Conservation (phyloP, 2,113 vertebrate species). For the Aspiorhynchus laticeps region DNA sequence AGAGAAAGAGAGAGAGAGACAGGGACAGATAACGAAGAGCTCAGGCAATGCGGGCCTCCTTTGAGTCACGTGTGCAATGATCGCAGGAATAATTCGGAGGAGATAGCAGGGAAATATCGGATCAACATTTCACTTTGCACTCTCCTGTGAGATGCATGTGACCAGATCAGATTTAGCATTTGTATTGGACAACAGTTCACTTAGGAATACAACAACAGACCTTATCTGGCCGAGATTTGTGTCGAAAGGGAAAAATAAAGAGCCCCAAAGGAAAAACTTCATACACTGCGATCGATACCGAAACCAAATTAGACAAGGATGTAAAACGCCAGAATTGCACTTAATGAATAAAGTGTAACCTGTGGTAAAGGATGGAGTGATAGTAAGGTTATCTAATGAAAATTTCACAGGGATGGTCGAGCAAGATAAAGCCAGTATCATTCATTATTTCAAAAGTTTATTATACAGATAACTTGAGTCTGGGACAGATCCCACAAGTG, state of each 20-base stretch:
- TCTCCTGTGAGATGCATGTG: background rate
- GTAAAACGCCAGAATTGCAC: background rate
- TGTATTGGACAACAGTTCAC: slow-evolving; percentile 24
- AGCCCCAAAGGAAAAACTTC: slow-evolving; percentile 19
- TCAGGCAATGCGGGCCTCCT: background rate
- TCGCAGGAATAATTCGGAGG: slow-evolving; percentile 24
- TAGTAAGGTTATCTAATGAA: background rate
- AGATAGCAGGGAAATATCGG: slow-evolving; percentile 26
- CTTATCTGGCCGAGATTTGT: slow-evolving; percentile 8
- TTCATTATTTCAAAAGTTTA: background rate
- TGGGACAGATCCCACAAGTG: background rate
- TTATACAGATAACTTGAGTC: background rate
- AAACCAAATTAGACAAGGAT: slow-evolving; percentile 6
- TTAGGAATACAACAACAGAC: slow-evolving; percentile 19
- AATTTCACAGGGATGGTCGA: background rate
- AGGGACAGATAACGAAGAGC: background rate
- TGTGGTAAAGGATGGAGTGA: background rate
- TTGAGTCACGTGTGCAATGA: slow-evolving; percentile 14
- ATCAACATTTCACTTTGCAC: background rate
- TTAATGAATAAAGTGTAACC: background rate
- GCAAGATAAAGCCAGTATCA: background rate
- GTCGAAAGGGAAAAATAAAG: slow-evolving; percentile 23
- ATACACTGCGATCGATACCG: background rate
- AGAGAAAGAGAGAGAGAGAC: background rate
- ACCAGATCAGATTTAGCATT: slow-evolving; percentile 25